Percentiles rank a stretch among this genome's conserved stretches.
Evolutionary conservation across 2,888 invertebrate species (phyloP).

Genomic region (Carpatolechia fugitivella): DNA sequence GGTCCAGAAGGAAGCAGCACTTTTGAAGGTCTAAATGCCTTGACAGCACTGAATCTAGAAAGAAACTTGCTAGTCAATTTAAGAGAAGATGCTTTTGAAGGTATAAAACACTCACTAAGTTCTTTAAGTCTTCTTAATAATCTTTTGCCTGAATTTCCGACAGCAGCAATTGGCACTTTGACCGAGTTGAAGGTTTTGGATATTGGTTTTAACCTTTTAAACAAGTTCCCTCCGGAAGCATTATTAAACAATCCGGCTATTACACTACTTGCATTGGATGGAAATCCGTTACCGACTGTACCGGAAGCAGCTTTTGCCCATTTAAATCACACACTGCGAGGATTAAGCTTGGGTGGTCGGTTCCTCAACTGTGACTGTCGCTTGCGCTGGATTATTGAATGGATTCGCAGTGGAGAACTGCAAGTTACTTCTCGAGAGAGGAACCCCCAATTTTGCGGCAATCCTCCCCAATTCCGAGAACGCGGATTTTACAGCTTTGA

Average conservation of each 20-base stretch:
- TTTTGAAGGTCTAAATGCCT: conserved; percentile 88
- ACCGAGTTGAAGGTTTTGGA: conserved; percentile 92
- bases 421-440: conserved; percentile 95
- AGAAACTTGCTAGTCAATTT: conserved; percentile 90
- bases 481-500: conserved; percentile 93
- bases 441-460: conserved; percentile 95
- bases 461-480: conserved; percentile 88
- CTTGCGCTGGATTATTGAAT: conserved; percentile 92
- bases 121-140: conserved; percentile 94
- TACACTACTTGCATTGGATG: conserved; percentile 92
- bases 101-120: conserved; percentile 89
- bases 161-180: conserved; percentile 86
- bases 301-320: conserved; percentile 88
- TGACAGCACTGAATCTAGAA: conserved; percentile 93
- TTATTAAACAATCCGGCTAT: conserved; percentile 91
- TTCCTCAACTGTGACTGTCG: conserved; percentile 94
- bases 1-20: conserved; percentile 82
- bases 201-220: conserved; percentile 94
- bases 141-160: conserved; percentile 91
- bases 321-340: conserved; percentile 89
- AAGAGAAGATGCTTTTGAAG: conserved; percentile 86
- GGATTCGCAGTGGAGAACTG: conserved; percentile 92
- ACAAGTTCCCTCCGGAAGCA: conserved; percentile 87
- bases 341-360: conserved; percentile 92
- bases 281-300: conserved; percentile 92